Evolutionary conservation across 2,888 invertebrate species (phyloP).

Genomic region (Keiferia lycopersicella): DNA sequence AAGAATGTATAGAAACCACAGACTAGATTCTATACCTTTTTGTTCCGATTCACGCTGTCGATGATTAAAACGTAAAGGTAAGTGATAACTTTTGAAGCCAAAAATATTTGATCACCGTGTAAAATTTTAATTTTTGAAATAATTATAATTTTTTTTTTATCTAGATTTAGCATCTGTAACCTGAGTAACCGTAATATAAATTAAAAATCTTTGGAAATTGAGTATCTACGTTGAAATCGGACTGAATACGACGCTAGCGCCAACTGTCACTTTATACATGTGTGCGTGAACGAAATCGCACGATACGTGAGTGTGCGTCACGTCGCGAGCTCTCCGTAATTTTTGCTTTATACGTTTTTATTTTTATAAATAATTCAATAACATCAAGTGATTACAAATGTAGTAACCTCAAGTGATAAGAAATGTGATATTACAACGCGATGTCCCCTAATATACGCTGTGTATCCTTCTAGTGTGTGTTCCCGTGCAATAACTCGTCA

Average conservation of each 20-base stretch:
- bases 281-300: constrained; percentile 72
- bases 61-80: not conserved
- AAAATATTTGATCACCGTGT: not conserved
- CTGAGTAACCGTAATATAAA: not conserved
- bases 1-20: not conserved
- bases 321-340: constrained; percentile 77
- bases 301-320: constrained; percentile 74
- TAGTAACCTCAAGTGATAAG: constrained; percentile 74
- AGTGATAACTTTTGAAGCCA: not conserved
- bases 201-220: not conserved
- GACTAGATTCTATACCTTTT: not conserved
- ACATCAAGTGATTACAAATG: constrained; percentile 69
- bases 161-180: no score
- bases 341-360: constrained; percentile 80
- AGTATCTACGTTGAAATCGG: constrained; percentile 4
- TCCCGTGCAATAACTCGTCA: constrained; percentile 78
- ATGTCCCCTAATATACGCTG: constrained; percentile 69
- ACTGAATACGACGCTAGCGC: constrained; percentile 47
- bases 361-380: constrained; percentile 74
- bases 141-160: no score
- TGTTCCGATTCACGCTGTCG: constrained; percentile 3
- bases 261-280: constrained; percentile 44
- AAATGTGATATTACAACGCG: constrained; percentile 72
- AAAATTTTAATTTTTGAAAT: not conserved
- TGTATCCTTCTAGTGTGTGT: constrained; percentile 76